Evolutionary conservation across 37 sponge, comb jelly and placozoan species (phyloP).

Genomic region (Agelas oroides): DNA sequence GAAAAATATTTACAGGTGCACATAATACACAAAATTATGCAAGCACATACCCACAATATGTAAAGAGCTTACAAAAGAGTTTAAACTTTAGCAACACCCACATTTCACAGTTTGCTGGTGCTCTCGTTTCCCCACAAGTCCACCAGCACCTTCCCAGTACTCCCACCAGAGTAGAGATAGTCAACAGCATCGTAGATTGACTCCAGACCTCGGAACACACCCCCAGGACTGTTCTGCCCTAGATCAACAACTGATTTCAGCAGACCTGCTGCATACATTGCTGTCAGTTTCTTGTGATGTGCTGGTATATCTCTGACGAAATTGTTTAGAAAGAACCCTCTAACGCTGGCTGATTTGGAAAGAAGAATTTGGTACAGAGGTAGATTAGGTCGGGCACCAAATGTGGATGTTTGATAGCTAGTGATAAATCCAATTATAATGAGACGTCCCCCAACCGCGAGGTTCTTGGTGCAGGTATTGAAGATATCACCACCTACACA

Average conservation of each 20-base stretch:
- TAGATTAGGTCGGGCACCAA: constrained; percentile 19
- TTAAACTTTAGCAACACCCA: background rate
- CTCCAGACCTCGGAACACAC: constrained; percentile 64
- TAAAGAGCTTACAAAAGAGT: too few species aligned
- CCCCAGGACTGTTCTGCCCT: constrained; percentile 16
- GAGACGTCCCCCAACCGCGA: constrained; percentile 67
- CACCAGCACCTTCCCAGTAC: constrained; percentile 76
- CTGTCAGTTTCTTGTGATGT: constrained; percentile 46
- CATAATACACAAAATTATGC: too few species aligned
- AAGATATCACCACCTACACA: constrained; percentile 76
- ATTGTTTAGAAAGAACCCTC: constrained; percentile 75
- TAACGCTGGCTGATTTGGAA: constrained; percentile 76
- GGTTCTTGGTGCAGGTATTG: constrained; percentile 73
- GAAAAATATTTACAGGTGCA: too few species aligned
- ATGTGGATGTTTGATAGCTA: constrained; percentile 34
- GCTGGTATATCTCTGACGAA: constrained; percentile 6
- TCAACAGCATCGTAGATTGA: constrained; percentile 76
- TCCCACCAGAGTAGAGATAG: constrained; percentile 70
- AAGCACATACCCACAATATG: too few species aligned
- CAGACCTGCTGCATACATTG: constrained; percentile 36
- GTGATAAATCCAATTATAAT: constrained; percentile 79
- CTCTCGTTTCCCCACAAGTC: constrained; percentile 22
- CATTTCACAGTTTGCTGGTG: constrained; percentile 18
- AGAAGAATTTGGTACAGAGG: constrained; percentile 59
- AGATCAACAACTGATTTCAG: constrained; percentile 67